Conservation (phyloP, 2,888 invertebrate genomes). For the Nymphalis c-album region DNA sequence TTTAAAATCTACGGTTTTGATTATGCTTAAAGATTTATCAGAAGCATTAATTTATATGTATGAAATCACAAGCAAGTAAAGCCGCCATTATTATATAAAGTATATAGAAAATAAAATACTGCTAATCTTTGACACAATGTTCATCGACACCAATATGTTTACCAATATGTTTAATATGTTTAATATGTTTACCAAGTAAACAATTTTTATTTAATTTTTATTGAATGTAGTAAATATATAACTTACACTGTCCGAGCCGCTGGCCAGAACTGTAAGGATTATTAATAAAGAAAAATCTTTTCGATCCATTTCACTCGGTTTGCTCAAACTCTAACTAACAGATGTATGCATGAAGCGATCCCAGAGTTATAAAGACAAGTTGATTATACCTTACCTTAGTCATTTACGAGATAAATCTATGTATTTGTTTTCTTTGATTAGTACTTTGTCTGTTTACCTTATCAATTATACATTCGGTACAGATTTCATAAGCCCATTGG, state of each 20-base stretch:
- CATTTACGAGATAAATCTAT: slow-evolving; percentile 22
- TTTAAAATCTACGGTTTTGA: too few species aligned
- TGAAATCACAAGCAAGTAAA: too few species aligned
- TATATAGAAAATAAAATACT: too few species aligned
- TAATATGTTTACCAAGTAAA: too few species aligned
- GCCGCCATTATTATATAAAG: too few species aligned
- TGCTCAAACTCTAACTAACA: slow-evolving; percentile 24
- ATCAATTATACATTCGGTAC: not conserved
- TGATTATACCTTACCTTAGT: slow-evolving; percentile 39
- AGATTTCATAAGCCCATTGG: not conserved
- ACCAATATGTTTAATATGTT: too few species aligned
- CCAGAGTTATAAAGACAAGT: slow-evolving; percentile 44
- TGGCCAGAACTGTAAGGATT: slow-evolving; percentile 45
- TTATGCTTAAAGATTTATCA: too few species aligned
- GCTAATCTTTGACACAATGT: too few species aligned
- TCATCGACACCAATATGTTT: too few species aligned
- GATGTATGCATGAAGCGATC: slow-evolving; percentile 6
- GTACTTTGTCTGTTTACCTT: slow-evolving; percentile 1
- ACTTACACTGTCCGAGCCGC: slow-evolving; percentile 59
- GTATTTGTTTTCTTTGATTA: slow-evolving; percentile 15
- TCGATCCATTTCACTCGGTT: slow-evolving; percentile 43
- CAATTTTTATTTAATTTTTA: too few species aligned
- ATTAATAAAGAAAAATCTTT: slow-evolving; percentile 48
- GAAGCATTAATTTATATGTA: too few species aligned
- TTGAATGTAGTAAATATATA: slow-evolving; percentile 1